phyloP scores from a whole-genome alignment of 2,113 vertebrate species.

The Charadrius vociferus region DNA sequence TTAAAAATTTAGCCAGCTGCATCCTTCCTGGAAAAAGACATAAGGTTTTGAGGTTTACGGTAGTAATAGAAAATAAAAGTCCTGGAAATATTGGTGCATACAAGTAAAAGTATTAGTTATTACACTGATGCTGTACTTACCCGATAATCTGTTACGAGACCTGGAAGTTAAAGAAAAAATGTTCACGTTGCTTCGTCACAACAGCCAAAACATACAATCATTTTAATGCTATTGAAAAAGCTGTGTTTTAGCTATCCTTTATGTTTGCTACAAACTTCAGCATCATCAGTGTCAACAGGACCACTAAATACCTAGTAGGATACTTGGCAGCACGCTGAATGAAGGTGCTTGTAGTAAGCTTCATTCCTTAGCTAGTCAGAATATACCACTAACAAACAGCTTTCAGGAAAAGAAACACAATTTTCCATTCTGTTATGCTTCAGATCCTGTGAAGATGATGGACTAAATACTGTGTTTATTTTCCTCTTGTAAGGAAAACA shows the following conservation, averaged over 20 bases:
- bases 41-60: not conserved
- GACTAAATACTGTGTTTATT: not conserved
- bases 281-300: not conserved
- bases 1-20: not conserved
- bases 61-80: not conserved
- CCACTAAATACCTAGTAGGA: not conserved
- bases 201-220: not conserved
- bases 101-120: not conserved
- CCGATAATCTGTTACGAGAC: conserved; percentile 94
- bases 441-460: not conserved
- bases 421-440: not conserved
- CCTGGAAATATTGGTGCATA: not conserved
- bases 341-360: not conserved
- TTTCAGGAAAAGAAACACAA: not conserved
- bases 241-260: not conserved
- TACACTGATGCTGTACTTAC: conserved; percentile 76
- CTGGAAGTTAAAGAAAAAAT: conserved; percentile 72
- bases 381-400: not conserved
- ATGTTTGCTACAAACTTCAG: not conserved
- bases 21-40: not conserved
- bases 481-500: not conserved
- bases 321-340: not conserved
- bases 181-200: not conserved
- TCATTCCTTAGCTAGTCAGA: not conserved
- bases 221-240: not conserved